Evolutionary conservation across 2,113 vertebrate genomes (phyloP), one percentile per base, ranked within the genome.

Genomic region (Raphicerus campestris): DNA sequence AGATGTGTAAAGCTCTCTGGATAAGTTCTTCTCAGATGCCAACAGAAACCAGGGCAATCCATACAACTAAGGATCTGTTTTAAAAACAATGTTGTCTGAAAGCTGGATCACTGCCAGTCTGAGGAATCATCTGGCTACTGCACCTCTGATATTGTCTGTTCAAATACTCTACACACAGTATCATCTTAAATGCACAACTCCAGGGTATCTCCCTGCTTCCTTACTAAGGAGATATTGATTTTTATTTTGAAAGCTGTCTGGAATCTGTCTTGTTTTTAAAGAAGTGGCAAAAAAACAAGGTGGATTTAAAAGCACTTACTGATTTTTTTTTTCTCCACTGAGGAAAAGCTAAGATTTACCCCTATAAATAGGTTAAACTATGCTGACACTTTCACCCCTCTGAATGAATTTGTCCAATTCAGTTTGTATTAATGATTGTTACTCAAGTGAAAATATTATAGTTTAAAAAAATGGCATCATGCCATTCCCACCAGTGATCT

Each of bases 11-110:
- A 81, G 10, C 24, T 96, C 32, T 95, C 61, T 58, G 83, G 61
- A 73, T 91, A 94, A 97, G 92, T 96, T 98, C 96, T 96, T 97
- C 97, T 98, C 97, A 94, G 92, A 95, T 98, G 97, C 98, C 98
- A 98, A 61, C 89, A 96, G 89, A 88, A 98, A 97, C 86, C 85
- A 94, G 0, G 97, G 75, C 97, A 97, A 97, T 53, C 95, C 95
- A 86, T 84, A n/a, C 28, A 53, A 47, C 60, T 92, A 95, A 97
- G 93, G 73, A 49, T 78, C 90, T 96, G 10, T 95, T 97, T 93
- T 66, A 98, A 97, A 97, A 32, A 24, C 28, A 47, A 87, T 77
- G 93, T 61, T 96, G 93, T 84, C 86, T 94, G 83, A 96, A 97
- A 96, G 96, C 94, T 97, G 95, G 90, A 95, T 45, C 92, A 93